phyloP scores from a whole-genome alignment of 2,888 invertebrate genomes.

The Galerucella calmariensis region DNA sequence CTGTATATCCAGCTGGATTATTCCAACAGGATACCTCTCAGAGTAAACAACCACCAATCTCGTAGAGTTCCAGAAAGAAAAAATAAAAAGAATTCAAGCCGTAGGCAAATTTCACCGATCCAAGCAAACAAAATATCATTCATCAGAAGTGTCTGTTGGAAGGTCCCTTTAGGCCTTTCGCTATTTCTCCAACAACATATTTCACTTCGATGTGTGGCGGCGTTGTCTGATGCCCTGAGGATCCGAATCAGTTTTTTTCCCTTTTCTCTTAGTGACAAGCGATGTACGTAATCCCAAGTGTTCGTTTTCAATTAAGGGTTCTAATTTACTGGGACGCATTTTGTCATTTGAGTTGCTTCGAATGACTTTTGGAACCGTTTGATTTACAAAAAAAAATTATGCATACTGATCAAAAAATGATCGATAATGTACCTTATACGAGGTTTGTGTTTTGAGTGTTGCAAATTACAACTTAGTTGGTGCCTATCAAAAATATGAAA shows the following conservation, averaged over 20 bases:
- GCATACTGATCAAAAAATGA: background rate
- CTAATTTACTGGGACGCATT: background rate
- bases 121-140: slow-evolving; percentile 28
- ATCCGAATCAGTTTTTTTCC: slow-evolving; percentile 15
- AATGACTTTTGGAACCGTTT: background rate
- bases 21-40: background rate
- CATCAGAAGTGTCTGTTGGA: slow-evolving; percentile 25
- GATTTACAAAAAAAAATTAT: background rate
- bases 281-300: slow-evolving; percentile 25
- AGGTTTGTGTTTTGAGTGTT: too few species aligned
- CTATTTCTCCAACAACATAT: slow-evolving; percentile 32
- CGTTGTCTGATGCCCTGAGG: slow-evolving; percentile 17
- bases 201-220: slow-evolving; percentile 31
- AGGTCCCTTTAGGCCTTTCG: slow-evolving; percentile 25
- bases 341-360: slow-evolving; percentile 3
- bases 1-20: background rate
- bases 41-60: background rate
- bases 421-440: too few species aligned
- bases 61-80: background rate
- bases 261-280: slow-evolving; percentile 20
- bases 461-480: too few species aligned
- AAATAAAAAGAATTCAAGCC: slow-evolving; percentile 14
- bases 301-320: slow-evolving; percentile 23
- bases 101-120: slow-evolving; percentile 19
- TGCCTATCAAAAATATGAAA: too few species aligned